Base-by-base conservation (phyloP, 2,888 invertebrate genomes). In the Drosophila atroscutellata region DNA sequence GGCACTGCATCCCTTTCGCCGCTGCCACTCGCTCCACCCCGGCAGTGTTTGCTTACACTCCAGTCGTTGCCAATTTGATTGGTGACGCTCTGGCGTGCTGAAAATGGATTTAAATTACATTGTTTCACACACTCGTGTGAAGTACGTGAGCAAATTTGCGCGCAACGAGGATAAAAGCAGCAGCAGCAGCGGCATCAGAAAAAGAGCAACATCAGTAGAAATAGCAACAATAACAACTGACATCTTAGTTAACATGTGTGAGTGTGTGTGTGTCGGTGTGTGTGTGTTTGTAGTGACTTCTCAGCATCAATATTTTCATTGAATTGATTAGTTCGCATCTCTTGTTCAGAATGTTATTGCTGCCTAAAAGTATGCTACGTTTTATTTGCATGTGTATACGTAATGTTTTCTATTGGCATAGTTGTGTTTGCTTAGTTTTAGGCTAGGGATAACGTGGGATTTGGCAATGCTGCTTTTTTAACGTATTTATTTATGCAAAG, bases 91-190 rank as follows among this genome's bases (percentile, higher is more conserved):
- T 60, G 65, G 70, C 70, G 89, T 89, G 89, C 83, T 81, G 91
- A 81, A 91, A 92, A 92, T 91, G 86, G 92, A 92, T 92, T 92
- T 91, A 91, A 91, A 91, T 91, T 91, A 91, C 87, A 80, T 83
- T 91, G 89, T 89, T 86, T 76, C 83, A 74, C 86, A 82, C 85
- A 81, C 77, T 75, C 70, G 70, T 65, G 64, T 63, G 69, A 34
- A 71, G 75, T 70, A 82, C 83, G 86, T 88, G 86, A 73, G 86
- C 62, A 62, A 75, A 76, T 80, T 72, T 74, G 77, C 55, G 57
- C 54, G 55, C 68, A 45, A 42, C 64, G 49, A 65, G 55, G 62
- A 62, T 62, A 58, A 72, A 58, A 60, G 37, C 56, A 62, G 54
- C 61, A 74, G 39, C 57, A 63, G n/a, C 30, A 42, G 20, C 26